Conservation (phyloP, 2,888 invertebrate genomes). For the Drosophila mimetica region DNA sequence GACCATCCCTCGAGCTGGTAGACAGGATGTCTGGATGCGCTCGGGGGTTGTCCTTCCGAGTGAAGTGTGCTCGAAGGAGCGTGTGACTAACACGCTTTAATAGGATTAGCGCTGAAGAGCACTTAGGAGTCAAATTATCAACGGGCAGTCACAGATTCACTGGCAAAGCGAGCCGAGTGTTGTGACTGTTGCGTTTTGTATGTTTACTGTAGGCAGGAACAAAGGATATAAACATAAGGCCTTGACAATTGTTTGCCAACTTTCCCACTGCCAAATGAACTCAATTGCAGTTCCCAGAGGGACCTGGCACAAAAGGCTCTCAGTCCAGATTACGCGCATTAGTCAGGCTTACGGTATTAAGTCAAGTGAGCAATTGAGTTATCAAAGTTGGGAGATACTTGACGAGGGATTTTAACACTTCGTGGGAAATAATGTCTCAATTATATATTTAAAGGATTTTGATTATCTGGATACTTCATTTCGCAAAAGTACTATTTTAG, state of each 20-base stretch:
- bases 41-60: conserved; percentile 47
- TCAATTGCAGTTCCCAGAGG: conserved; percentile 33
- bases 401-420: not conserved
- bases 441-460: not conserved
- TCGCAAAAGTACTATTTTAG: too few relatives aligned
- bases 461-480: not conserved
- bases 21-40: conserved; percentile 36
- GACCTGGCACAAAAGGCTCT: conserved; percentile 20
- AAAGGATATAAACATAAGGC: conserved; percentile 29
- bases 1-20: conserved; percentile 49
- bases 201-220: conserved; percentile 68
- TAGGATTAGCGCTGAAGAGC: conserved; percentile 83
- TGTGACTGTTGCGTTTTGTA: conserved; percentile 71
- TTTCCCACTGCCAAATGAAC: conserved; percentile 69
- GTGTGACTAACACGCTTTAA: conserved; percentile 79
- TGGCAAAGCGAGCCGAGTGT: conserved; percentile 51
- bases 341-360: conserved; percentile 63
- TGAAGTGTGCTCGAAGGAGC: conserved; percentile 51
- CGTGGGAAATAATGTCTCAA: conserved; percentile 5
- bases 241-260: conserved; percentile 79
- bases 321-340: conserved; percentile 56
- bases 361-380: conserved; percentile 61
- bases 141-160: conserved; percentile 45
- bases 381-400: conserved; percentile 13
- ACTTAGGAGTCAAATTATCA: conserved; percentile 82